These are phyloP conservation scores for Agapostemon virescens DNA, from an alignment of 2,888 invertebrate species.

Conservation along the genomic window DNA sequence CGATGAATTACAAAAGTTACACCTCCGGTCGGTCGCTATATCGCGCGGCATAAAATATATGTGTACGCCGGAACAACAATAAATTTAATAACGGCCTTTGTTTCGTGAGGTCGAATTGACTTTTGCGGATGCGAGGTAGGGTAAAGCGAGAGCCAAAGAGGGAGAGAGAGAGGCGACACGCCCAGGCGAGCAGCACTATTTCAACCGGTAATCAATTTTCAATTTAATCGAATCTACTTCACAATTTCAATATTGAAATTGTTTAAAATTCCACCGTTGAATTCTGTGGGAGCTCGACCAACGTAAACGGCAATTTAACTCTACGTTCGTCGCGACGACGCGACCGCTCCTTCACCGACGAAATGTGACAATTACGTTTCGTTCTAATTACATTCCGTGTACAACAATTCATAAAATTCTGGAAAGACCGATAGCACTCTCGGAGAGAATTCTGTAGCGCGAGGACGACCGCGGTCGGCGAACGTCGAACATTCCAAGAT, in stretches of 20 bases:
- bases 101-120: conserved; percentile 3
- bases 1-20: conserved; percentile 34
- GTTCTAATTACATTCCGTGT: background rate
- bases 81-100: conserved; percentile 37
- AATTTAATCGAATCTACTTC: conserved; percentile 7
- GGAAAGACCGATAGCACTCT: background rate
- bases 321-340: background rate
- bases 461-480: background rate
- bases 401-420: background rate
- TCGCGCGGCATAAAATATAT: conserved; percentile 17
- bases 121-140: background rate
- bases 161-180: background rate
- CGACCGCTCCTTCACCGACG: background rate
- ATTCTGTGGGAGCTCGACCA: background rate
- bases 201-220: conserved; percentile 20
- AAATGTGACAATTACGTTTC: background rate
- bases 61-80: conserved; percentile 16
- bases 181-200: background rate
- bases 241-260: background rate
- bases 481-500: background rate
- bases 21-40: conserved; percentile 4
- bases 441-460: background rate
- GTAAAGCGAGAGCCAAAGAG: background rate
- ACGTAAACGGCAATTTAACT: background rate
- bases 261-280: background rate